Conservation (phyloP, 1,140 invertebrate genomes). For the Hypsibius dujardini region DNA sequence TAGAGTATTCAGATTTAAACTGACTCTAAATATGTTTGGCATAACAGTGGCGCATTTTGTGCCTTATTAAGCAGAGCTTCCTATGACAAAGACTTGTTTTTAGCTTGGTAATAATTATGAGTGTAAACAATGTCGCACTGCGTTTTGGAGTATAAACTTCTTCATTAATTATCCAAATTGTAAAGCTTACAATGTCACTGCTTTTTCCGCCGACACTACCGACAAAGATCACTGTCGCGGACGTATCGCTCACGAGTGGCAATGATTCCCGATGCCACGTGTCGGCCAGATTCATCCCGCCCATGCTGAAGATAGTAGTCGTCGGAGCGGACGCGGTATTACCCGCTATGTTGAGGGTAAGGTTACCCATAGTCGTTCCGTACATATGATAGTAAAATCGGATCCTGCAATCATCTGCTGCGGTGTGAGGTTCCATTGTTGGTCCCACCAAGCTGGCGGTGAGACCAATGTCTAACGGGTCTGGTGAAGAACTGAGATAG, state of each 20-base stretch:
- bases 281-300: background rate
- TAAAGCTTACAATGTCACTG: conserved; percentile 6
- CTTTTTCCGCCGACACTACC: background rate
- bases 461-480: background rate
- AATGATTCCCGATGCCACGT: background rate
- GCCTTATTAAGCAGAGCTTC: no score
- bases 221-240: background rate
- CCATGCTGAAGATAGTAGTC: background rate
- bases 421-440: background rate
- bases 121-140: no score
- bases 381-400: conserved; percentile 10
- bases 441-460: background rate
- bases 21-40: no score
- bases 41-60: no score
- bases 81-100: no score
- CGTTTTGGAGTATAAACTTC: no score
- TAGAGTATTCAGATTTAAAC: no score
- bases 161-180: no score
- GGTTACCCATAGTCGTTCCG: background rate
- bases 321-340: background rate
- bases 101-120: no score
- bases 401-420: background rate
- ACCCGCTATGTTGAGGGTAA: no score
- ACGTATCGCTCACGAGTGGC: background rate
- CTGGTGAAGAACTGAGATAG: background rate